Evolutionary conservation across 2,888 invertebrate genomes (phyloP).

Genomic region (Hydriomena furcata): DNA sequence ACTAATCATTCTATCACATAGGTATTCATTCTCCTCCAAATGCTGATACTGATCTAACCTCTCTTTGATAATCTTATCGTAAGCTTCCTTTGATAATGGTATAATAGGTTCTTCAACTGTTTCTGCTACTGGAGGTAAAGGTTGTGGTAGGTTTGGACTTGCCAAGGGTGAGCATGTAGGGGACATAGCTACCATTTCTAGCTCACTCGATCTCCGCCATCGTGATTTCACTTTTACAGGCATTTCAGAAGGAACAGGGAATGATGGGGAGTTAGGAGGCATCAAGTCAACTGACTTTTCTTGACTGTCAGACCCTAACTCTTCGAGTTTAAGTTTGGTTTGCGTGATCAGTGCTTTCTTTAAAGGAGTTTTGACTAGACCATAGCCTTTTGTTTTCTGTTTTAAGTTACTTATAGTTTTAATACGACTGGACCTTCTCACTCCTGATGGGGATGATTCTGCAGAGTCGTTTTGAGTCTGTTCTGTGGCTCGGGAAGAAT

Average conservation of each 20-base stretch:
- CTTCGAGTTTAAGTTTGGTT: conserved; percentile 82
- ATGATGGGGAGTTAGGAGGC: conserved; percentile 69
- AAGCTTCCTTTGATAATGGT: conserved; percentile 67
- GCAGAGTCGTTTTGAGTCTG: conserved; percentile 72
- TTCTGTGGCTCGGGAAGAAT: conserved; percentile 68
- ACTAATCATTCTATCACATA: conserved; percentile 92
- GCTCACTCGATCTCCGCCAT: conserved; percentile 89
- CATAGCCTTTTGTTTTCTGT: conserved; percentile 86
- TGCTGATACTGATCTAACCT: conserved; percentile 90
- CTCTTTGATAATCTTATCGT: conserved; percentile 77
- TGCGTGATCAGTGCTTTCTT: conserved; percentile 77
- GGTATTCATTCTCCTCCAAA: conserved; percentile 93
- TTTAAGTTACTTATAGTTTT: conserved; percentile 89
- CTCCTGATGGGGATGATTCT: conserved; percentile 80
- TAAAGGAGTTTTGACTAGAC: conserved; percentile 83
- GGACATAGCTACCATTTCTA: conserved; percentile 85
- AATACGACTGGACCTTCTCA: conserved; percentile 89
- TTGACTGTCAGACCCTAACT: conserved; percentile 83
- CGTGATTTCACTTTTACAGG: conserved; percentile 92
- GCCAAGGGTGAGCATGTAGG: conserved; percentile 68
- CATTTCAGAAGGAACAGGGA: conserved; percentile 81
- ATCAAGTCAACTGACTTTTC: conserved; percentile 58
- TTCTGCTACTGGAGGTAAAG: conserved; percentile 53
- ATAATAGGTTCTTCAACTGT: conserved; percentile 50
- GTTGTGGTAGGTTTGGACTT: conserved; percentile 64